These are phyloP conservation scores for Drosophila elegans DNA, from an alignment of 1,140 invertebrate species.

Conservation along the genomic window DNA sequence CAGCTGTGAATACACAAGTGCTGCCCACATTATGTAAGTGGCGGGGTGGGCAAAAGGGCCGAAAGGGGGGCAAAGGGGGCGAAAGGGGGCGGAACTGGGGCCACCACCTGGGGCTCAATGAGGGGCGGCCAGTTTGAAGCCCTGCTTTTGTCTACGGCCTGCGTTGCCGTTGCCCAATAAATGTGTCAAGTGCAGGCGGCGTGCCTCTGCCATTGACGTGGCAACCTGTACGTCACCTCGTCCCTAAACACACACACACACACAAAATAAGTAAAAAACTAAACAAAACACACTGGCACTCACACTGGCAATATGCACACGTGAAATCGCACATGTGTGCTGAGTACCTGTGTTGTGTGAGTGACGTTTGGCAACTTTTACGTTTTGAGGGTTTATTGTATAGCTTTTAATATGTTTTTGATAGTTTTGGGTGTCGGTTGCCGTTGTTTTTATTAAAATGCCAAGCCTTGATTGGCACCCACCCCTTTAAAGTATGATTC, in stretches of 20 bases:
- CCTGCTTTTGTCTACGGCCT: slow-evolving; percentile 68
- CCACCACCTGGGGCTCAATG: slow-evolving; percentile 38
- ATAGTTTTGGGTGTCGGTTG: slow-evolving; percentile 42
- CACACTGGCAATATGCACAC: slow-evolving; percentile 24
- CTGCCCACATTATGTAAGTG: slow-evolving; percentile 37
- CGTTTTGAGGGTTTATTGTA: slow-evolving; percentile 45
- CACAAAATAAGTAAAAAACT: slow-evolving; percentile 1
- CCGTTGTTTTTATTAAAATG: slow-evolving; percentile 53
- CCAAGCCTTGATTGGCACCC: slow-evolving; percentile 44
- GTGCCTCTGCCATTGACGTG: slow-evolving; percentile 75
- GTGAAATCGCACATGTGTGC: slow-evolving; percentile 21
- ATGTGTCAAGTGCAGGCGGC: slow-evolving; percentile 79
- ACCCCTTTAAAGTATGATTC: slow-evolving; percentile 15
- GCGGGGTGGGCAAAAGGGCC: background rate
- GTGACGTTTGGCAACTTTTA: slow-evolving; percentile 61
- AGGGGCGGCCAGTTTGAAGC: slow-evolving; percentile 52
- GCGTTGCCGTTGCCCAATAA: slow-evolving; percentile 75
- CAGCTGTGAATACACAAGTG: slow-evolving; percentile 35
- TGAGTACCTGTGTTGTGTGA: slow-evolving; percentile 23
- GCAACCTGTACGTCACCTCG: slow-evolving; percentile 53
- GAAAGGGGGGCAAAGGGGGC: background rate
- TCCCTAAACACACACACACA: slow-evolving; percentile 1
- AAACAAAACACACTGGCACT: slow-evolving; percentile 10
- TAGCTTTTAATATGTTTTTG: slow-evolving; percentile 49
- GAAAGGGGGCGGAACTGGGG: background rate